These are phyloP conservation scores for Plumapathes pennacea DNA, from an alignment of 92 coral and sea anemone genomes.

Conservation along the genomic window DNA sequence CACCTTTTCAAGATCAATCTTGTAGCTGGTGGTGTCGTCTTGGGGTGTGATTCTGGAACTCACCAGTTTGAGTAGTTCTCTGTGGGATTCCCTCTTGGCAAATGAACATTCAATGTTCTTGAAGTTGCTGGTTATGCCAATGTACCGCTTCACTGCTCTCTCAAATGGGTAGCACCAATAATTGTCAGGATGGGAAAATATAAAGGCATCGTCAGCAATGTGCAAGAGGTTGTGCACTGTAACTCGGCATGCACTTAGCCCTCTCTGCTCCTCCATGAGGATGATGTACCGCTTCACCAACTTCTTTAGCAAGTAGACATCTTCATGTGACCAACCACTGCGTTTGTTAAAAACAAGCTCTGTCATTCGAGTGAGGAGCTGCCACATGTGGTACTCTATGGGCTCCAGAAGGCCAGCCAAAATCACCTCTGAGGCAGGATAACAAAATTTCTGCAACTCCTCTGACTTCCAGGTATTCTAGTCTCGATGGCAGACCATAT, in stretches of 20 bases:
- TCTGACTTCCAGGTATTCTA: slow-evolving; percentile 15
- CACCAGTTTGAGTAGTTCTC: slow-evolving; percentile 32
- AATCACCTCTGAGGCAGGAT: slow-evolving; percentile 39
- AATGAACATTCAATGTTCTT: slow-evolving; percentile 32
- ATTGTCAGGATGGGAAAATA: slow-evolving; percentile 33
- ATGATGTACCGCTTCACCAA: slow-evolving; percentile 12
- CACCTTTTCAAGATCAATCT: slow-evolving; percentile 23
- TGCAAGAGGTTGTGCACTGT: slow-evolving; percentile 38
- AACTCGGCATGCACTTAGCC: slow-evolving; percentile 18
- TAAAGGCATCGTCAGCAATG: slow-evolving; percentile 22
- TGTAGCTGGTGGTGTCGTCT: slow-evolving; percentile 1
- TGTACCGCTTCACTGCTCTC: slow-evolving; percentile 44
- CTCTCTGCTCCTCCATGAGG: slow-evolving; percentile 19
- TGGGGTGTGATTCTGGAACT: slow-evolving; percentile 7
- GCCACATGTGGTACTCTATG: slow-evolving; percentile 23
- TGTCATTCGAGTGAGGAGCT: slow-evolving; percentile 9
- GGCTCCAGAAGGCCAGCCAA: slow-evolving; percentile 29
- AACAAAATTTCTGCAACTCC: slow-evolving; percentile 38
- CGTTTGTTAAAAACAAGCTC: slow-evolving; percentile 19
- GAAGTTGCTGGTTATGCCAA: slow-evolving; percentile 28
- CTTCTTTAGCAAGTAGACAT: slow-evolving; percentile 6
- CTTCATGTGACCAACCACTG: slow-evolving; percentile 26
- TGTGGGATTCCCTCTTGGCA: slow-evolving; percentile 23
- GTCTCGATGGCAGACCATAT: slow-evolving; percentile 5
- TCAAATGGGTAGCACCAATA: slow-evolving; percentile 46